Conservation (phyloP, 2,888 invertebrate genomes). For the Agrochola macilenta region DNA sequence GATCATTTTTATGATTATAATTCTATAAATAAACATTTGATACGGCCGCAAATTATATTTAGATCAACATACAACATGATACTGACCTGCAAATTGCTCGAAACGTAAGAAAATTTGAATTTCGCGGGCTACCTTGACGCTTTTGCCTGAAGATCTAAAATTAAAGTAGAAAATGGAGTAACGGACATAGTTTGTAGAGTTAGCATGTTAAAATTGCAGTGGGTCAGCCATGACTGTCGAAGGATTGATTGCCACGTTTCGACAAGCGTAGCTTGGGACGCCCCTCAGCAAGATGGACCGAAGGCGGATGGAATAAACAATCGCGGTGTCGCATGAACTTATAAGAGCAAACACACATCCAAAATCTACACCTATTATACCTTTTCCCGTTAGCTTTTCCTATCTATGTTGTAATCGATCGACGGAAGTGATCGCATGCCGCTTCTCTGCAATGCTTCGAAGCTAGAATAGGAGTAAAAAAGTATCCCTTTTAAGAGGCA, state of each 20-base stretch:
- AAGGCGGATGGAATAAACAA: not conserved
- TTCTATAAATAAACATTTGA: too few species aligned
- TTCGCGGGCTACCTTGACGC: too few species aligned
- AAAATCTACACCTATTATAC: not conserved
- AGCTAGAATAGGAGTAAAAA: not conserved
- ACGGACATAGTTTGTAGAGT: not conserved
- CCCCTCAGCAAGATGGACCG: not conserved
- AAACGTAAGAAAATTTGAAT: too few species aligned
- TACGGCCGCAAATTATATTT: too few species aligned
- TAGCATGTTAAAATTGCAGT: not conserved
- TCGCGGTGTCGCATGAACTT: not conserved
- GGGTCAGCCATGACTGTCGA: not conserved
- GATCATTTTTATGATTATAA: too few species aligned
- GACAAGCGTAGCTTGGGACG: not conserved
- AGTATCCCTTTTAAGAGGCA: not conserved
- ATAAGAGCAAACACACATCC: not conserved
- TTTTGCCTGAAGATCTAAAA: too few species aligned
- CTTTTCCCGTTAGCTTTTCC: not conserved
- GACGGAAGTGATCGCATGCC: not conserved
- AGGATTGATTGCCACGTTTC: not conserved
- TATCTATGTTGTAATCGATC: not conserved
- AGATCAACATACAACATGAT: too few species aligned
- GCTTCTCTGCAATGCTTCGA: not conserved
- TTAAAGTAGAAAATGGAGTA: not conserved
- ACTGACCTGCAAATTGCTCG: too few species aligned